Base-by-base conservation (phyloP, 2,888 invertebrate genomes). In the Eurytoma adleriae region DNA sequence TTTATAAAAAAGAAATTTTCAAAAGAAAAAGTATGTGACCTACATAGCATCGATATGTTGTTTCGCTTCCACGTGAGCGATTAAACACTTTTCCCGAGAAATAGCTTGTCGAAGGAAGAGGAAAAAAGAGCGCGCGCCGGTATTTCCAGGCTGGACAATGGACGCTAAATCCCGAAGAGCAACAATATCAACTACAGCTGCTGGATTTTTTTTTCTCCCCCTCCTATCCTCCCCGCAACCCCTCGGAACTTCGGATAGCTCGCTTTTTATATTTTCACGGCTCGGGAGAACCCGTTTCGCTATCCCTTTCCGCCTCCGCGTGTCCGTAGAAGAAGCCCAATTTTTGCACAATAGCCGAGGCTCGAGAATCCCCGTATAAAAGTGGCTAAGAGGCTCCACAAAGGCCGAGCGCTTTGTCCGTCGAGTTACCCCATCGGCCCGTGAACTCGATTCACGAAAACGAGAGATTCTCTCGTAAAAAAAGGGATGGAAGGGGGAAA, bases 321-420 rank as follows among this genome's bases (percentile, higher is more conserved):
- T n/a, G 24, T 80, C 78, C 83, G 79, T 83, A 81, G 86, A 85
- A 85, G 84, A 86, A 83, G 86, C 87, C 86, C 86, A 88, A 89
- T 89, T 88, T 88, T 88, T 83, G 87, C 86, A 88, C 88, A 89
- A 89, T 86, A 82, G 87, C 82, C 85, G 84, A 85, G 82, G 85
- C 85, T 86, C 81, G 83, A 85, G 85, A 84, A 84, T 86, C 85
- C 87, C 86, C 87, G 86, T 88, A 89, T 64, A 70, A 88, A 88
- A 89, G 87, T 86, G 86, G 83, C 24, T 85, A 85, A 85, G 84
- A 83, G 82, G 24, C 24, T 24, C 84, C 79, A 88, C 88, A 87
- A 83, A 85, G 79, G 83, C 24, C 83, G 59, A 75, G 75, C n/a
- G 20, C 84, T 87, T 89, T 89, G 88, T 89, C 82, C 84, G 68